phyloP scores from a whole-genome alignment of 1,140 invertebrate genomes.

The Trachymyrmex septentrionalis region DNA sequence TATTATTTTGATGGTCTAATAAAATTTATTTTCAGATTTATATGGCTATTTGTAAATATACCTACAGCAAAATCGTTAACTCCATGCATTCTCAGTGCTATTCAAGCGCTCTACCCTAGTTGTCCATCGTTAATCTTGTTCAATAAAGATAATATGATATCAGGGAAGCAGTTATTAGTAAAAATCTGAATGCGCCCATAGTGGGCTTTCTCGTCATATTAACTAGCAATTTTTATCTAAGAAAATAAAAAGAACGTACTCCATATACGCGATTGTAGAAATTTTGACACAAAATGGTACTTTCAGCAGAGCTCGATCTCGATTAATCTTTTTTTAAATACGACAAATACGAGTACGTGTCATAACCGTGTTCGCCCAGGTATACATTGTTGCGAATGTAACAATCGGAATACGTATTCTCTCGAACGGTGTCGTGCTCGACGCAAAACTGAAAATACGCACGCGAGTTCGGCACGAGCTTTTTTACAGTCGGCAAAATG shows the following conservation, averaged over 20 bases:
- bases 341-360: conserved; percentile 54
- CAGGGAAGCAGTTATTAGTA: too few relatives aligned
- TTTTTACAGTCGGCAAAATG: conserved; percentile 24
- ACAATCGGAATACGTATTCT: conserved; percentile 66
- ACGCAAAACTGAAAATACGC: conserved; percentile 43
- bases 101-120: too few relatives aligned
- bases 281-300: conserved; percentile 25
- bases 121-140: too few relatives aligned
- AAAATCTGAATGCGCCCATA: too few relatives aligned
- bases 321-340: conserved; percentile 66
- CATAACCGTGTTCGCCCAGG: neutral
- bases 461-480: neutral
- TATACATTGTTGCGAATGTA: conserved; percentile 52
- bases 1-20: too few relatives aligned
- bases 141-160: too few relatives aligned
- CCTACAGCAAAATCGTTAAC: too few relatives aligned
- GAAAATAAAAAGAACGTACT: neutral
- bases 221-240: conserved; percentile 1
- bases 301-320: conserved; percentile 41
- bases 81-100: too few relatives aligned
- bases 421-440: neutral
- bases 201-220: neutral
- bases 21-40: too few relatives aligned
- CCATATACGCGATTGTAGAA: neutral
- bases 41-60: too few relatives aligned